A percentile compares a stretch with the other conserved stretches of the same genome.
These are phyloP conservation scores for Rhorus exstirpatorius DNA, from an alignment of 2,888 invertebrate species.

Conservation along the genomic window DNA sequence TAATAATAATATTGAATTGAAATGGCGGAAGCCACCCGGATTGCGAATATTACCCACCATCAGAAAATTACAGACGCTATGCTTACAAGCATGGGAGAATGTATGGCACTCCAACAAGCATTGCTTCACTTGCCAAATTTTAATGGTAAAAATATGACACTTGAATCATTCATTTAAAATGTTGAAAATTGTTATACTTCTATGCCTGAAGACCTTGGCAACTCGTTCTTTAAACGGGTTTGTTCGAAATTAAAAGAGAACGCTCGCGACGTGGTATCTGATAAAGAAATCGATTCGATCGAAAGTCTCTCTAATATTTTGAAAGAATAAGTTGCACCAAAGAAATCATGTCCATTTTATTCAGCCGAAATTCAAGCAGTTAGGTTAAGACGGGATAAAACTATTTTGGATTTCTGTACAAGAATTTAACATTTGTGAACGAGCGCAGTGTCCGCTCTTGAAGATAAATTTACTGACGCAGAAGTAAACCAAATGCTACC, in stretches of 20 bases:
- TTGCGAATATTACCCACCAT: slow-evolving; percentile 41
- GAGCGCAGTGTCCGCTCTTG: slow-evolving; percentile 20
- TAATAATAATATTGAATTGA: slow-evolving; percentile 5
- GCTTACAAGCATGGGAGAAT: slow-evolving; percentile 53
- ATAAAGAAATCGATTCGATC: slow-evolving; percentile 10
- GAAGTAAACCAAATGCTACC: slow-evolving; percentile 31
- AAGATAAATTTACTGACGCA: slow-evolving; percentile 13
- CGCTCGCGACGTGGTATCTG: slow-evolving; percentile 5
- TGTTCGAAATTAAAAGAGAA: slow-evolving; percentile 14
- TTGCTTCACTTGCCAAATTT: slow-evolving; percentile 40
- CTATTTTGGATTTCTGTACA: slow-evolving; percentile 14
- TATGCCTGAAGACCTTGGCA: slow-evolving; percentile 16
- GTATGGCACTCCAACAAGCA: slow-evolving; percentile 54
- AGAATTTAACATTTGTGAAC: background rate
- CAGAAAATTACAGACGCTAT: slow-evolving; percentile 50
- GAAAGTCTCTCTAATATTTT: slow-evolving; percentile 2
- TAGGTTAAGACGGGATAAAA: slow-evolving; percentile 36
- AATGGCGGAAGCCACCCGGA: slow-evolving; percentile 8
- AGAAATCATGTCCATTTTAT: slow-evolving; percentile 40
- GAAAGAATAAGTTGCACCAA: slow-evolving; percentile 22
- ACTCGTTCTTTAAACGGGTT: slow-evolving; percentile 40
- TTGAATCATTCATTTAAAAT: slow-evolving; percentile 51
- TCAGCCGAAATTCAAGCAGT: slow-evolving; percentile 49
- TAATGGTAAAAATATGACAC: slow-evolving; percentile 47
- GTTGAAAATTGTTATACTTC: slow-evolving; percentile 34